These are phyloP conservation scores for Eurystomus gularis DNA, from an alignment of 2,113 vertebrate species.

Conservation along the genomic window DNA sequence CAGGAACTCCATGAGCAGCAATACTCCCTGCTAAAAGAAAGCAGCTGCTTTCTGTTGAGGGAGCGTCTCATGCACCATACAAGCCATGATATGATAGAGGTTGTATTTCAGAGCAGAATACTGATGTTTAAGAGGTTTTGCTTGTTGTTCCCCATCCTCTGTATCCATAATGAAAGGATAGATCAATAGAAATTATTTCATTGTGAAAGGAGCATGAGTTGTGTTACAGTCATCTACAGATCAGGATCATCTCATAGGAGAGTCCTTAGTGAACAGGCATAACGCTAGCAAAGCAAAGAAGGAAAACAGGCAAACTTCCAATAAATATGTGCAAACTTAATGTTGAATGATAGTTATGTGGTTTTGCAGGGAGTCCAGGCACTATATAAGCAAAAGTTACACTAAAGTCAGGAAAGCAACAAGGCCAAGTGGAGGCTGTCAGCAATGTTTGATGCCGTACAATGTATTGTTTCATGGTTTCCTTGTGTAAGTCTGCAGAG, in stretches of 20 bases:
- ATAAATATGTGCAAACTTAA: background rate
- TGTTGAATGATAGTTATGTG: background rate
- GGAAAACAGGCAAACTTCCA: background rate
- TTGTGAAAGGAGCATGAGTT: background rate
- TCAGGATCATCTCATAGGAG: background rate
- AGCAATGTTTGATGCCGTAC: background rate
- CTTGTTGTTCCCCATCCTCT: background rate
- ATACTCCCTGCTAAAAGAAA: background rate
- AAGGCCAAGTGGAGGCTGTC: background rate
- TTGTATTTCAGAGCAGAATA: background rate
- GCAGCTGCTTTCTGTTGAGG: background rate
- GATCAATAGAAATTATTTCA: background rate
- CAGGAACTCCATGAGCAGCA: background rate
- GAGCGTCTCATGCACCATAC: background rate
- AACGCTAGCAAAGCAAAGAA: background rate
- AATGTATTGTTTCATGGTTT: background rate
- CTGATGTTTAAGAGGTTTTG: background rate
- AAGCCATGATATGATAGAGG: background rate
- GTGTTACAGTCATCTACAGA: background rate
- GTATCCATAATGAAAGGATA: background rate
- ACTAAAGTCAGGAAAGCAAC: background rate
- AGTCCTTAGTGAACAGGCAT: background rate
- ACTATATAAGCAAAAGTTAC: accelerated
- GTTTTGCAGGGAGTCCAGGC: background rate
- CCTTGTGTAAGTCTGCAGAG: background rate